These are phyloP conservation scores for Cariama cristata DNA, from an alignment of 2,113 vertebrate genomes.

Conservation along the genomic window DNA sequence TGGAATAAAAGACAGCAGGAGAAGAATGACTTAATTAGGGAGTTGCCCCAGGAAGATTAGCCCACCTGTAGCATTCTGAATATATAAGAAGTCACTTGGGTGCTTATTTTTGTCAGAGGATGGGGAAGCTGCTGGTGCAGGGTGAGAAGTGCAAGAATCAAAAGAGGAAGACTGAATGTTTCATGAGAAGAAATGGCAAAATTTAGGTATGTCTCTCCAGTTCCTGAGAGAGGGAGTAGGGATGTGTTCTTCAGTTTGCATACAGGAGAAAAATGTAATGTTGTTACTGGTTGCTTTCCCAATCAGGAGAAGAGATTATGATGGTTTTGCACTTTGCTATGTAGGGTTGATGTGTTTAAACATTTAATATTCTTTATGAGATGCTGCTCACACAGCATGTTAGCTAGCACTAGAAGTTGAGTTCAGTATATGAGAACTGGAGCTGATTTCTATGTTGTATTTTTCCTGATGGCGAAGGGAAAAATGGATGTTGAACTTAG, in stretches of 20 bases:
- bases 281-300: not conserved
- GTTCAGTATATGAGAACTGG: not conserved
- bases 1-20: not conserved
- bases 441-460: not conserved
- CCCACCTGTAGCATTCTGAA: not conserved
- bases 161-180: not conserved
- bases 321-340: not conserved
- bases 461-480: not conserved
- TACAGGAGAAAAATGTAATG: not conserved
- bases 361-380: not conserved
- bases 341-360: not conserved
- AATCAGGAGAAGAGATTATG: not conserved
- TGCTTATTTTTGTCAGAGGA: not conserved
- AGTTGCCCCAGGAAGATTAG: not conserved
- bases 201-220: not conserved
- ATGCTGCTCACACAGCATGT: not conserved
- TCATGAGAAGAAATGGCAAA: not conserved
- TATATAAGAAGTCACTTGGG: not conserved
- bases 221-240: not conserved
- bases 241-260: fast-evolving
- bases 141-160: not conserved
- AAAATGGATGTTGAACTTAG: not conserved
- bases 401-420: not conserved
- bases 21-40: not conserved
- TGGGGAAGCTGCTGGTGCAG: not conserved